A percentile compares a stretch with the other conserved stretches of the same genome.
Conservation (phyloP, 2,888 invertebrate genomes). For the Drepana falcataria region DNA sequence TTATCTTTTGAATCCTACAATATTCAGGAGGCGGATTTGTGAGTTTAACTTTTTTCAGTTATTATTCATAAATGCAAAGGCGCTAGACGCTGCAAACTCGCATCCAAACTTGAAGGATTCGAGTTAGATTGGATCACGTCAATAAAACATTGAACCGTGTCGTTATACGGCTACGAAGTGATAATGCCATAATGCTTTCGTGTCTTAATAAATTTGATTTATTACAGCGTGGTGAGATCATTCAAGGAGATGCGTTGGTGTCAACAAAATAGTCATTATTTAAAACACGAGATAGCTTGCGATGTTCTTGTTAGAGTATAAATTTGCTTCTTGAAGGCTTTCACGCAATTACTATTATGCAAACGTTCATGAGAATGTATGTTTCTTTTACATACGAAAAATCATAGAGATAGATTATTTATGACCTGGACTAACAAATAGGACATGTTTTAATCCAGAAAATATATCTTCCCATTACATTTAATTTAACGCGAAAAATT, state of each 20-base stretch:
- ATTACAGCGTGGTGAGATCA: not conserved
- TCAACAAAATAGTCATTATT: not conserved
- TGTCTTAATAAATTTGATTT: slow-evolving; percentile 11
- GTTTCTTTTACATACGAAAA: too few relatives aligned
- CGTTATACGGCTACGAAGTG: slow-evolving; percentile 20
- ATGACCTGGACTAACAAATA: too few relatives aligned
- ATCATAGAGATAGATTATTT: too few relatives aligned
- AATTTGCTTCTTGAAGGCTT: too few relatives aligned
- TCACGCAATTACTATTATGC: too few relatives aligned
- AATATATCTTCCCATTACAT: too few relatives aligned
- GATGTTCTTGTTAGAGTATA: not conserved
- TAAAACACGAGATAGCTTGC: not conserved
- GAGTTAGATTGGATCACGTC: slow-evolving; percentile 47
- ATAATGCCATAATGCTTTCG: slow-evolving; percentile 19
- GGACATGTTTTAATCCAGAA: too few relatives aligned
- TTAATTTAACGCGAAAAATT: too few relatives aligned
- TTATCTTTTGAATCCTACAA: slow-evolving; percentile 64
- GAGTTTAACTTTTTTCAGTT: slow-evolving; percentile 69
- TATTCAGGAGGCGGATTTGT: slow-evolving; percentile 64
- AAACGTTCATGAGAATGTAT: too few relatives aligned
- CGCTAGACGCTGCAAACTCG: slow-evolving; percentile 60
- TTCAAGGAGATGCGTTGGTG: not conserved
- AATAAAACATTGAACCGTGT: slow-evolving; percentile 40
- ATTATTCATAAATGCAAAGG: slow-evolving; percentile 76
- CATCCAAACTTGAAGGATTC: slow-evolving; percentile 58